Conservation (phyloP, 2,797 vertebrate species). For the Pitangus sulphuratus region DNA sequence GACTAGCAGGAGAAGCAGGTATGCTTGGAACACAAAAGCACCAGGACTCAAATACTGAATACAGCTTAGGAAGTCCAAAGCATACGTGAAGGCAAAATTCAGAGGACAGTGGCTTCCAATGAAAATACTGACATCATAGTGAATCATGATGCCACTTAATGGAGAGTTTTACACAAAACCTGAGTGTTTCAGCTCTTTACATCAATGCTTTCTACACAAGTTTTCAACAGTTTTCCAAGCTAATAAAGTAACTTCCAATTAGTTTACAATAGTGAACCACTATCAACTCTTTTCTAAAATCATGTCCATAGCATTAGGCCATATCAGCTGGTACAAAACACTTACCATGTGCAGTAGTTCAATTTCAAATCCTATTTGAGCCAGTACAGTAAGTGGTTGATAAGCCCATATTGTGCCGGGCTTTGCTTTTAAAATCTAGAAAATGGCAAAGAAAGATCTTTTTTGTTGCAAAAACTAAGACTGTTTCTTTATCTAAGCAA, state of each 20-base stretch:
- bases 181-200: neutral
- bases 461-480: neutral
- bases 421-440: conserved; percentile 81
- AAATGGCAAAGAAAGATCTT: conserved; percentile 10
- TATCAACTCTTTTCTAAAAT: neutral
- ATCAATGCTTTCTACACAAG: neutral
- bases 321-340: neutral
- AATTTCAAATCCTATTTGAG: conserved; percentile 89
- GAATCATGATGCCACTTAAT: neutral
- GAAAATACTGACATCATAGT: neutral
- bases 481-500: neutral
- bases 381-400: conserved; percentile 83
- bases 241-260: neutral
- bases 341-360: conserved; percentile 89
- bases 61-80: neutral
- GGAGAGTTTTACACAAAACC: neutral
- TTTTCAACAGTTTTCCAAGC: neutral
- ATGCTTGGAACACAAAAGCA: neutral
- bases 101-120: neutral
- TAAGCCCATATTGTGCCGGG: conserved; percentile 80
- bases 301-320: neutral
- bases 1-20: neutral
- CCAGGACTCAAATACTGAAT: neutral
- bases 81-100: neutral
- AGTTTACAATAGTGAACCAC: neutral